These are phyloP conservation scores for Patella depressa DNA, from an alignment of 2,888 invertebrate genomes.

Conservation along the genomic window DNA sequence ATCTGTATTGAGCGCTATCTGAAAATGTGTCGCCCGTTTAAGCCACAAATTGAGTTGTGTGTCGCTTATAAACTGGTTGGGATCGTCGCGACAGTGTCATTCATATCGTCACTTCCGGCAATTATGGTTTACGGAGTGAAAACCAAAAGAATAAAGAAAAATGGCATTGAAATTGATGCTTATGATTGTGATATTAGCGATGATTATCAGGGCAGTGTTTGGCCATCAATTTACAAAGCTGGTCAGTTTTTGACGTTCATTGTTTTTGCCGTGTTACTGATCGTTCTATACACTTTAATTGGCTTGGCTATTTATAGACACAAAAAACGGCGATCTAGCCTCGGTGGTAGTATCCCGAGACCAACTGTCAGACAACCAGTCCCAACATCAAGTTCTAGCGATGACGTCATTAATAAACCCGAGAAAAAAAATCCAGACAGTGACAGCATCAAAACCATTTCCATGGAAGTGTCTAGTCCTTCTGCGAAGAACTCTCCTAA, in stretches of 20 bases:
- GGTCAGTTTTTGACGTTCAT: neutral
- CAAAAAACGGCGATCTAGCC: neutral
- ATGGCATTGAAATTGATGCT: neutral
- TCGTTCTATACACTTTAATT: neutral
- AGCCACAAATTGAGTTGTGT: neutral
- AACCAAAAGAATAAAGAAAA: neutral
- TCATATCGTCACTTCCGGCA: neutral
- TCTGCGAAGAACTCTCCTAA: too few species aligned
- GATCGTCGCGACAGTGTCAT: neutral
- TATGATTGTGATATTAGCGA: neutral
- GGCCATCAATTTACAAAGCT: neutral
- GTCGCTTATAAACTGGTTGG: neutral
- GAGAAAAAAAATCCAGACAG: too few species aligned
- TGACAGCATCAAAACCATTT: too few species aligned
- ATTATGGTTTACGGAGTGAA: neutral
- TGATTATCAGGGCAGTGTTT: neutral
- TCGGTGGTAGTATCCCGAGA: neutral
- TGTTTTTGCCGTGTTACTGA: neutral
- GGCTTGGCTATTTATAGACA: neutral
- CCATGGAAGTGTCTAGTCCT: too few species aligned
- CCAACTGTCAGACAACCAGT: neutral
- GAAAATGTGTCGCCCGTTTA: neutral
- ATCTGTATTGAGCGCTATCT: neutral
- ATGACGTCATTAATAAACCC: too few species aligned
- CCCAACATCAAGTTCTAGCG: neutral